Percentiles rank a stretch among this genome's conserved stretches.
Conservation (phyloP, 2,888 invertebrate species). For the Pristionchus japonicus region DNA sequence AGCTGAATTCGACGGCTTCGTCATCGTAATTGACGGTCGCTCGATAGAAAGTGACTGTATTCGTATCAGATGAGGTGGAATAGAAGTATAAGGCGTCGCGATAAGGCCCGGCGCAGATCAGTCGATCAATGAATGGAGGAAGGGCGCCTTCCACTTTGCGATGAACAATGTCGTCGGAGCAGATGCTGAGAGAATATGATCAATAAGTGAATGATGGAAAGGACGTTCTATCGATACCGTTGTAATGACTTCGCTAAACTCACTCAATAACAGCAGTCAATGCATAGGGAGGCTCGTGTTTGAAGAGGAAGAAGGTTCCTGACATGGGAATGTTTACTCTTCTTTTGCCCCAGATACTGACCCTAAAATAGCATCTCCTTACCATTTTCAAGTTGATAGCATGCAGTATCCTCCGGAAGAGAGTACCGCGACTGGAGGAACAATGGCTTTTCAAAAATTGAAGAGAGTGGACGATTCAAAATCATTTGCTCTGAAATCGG, state of each 20-base stretch:
- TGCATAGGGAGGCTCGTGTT: neutral
- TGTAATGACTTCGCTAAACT: neutral
- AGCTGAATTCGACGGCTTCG: neutral
- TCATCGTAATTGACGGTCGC: neutral
- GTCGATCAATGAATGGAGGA: neutral
- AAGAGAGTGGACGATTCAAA: too few relatives aligned
- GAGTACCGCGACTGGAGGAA: too few relatives aligned
- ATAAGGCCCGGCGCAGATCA: neutral
- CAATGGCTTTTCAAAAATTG: too few relatives aligned
- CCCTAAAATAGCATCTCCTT: neutral
- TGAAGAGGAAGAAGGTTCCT: neutral
- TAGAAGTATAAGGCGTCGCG: neutral
- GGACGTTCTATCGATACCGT: too few relatives aligned
- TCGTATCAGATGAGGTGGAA: neutral
- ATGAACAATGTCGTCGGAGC: too few relatives aligned
- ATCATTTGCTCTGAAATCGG: too few relatives aligned
- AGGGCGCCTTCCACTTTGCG: neutral
- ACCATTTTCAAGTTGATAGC: neutral
- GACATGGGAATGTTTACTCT: too few relatives aligned
- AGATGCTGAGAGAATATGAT: too few relatives aligned
- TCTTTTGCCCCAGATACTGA: too few relatives aligned
- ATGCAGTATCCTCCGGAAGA: neutral
- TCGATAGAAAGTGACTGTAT: neutral
- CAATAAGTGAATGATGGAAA: too few relatives aligned
- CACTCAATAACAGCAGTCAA: neutral